Evolutionary conservation across 2,797 vertebrate species (phyloP), one percentile per base, ranked within the genome.

Genomic region (Smutsia temminckii): DNA sequence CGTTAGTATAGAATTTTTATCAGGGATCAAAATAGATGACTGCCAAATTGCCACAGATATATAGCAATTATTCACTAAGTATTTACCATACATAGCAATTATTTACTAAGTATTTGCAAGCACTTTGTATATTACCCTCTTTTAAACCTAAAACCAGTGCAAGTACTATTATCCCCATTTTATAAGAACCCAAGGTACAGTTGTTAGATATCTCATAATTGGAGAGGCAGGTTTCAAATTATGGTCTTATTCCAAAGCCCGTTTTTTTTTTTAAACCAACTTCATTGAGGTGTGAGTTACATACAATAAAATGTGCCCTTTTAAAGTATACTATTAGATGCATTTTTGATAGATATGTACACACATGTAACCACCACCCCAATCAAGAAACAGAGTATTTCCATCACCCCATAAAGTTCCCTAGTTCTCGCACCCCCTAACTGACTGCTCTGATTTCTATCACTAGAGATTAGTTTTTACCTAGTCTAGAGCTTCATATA

Each of bases 291-390:
- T 83, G 12, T 55, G 72, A 88, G n/a, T 93, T 78, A 69, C 29
- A 75, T 46, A 85, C 17, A 80, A 79, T 80, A 95, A 88, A 83
- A 94, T 66, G 55, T 83, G 85, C 9, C 18, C 66, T 37, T 93
- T 74, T 68, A 51, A 89, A 89, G 79, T 69, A 8, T 34, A 74
- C 40, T 46, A 11, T 66, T 32, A 80, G 37, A 55, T 32, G 32
- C 13, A 61, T 53, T 89, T 46, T 63, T 93, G 55, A 78, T 32
- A 74, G 40, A 84, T 29, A 69, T 3, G 17, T 29, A 55, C 12
- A 32, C 34, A 32, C 53, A 55, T 51, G 40, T 71, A 85, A 80
- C 23, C 53, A 49, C 27, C 25, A 72, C 18, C 46, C 63, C 18
- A 37, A 20, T 69, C 84, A 93, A 89, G 68, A 23, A 94, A 71